Percentiles rank a stretch among this genome's conserved stretches.
phyloP scores from a whole-genome alignment of 1,140 invertebrate genomes.

The Adelges cooleyi region DNA sequence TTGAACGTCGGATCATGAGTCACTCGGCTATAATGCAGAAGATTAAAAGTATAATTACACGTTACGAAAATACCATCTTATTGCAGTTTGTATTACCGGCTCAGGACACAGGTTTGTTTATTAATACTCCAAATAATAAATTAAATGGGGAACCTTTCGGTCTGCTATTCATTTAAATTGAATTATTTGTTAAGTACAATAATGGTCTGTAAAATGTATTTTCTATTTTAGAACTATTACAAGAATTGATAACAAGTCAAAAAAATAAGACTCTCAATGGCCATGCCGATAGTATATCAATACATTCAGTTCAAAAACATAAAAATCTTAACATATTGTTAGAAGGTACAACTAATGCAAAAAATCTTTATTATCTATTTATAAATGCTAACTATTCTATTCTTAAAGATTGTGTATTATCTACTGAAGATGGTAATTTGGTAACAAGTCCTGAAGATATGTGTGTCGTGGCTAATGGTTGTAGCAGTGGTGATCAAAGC shows the following conservation, averaged over 20 bases:
- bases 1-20: background rate
- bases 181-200: no score
- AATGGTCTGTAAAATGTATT: no score
- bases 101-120: background rate
- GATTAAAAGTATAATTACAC: slow-evolving; percentile 4
- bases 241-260: background rate
- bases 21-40: background rate
- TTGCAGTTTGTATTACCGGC: slow-evolving; percentile 2
- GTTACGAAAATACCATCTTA: slow-evolving; percentile 13
- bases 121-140: no score
- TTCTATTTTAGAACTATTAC: slow-evolving; percentile 14
- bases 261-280: background rate
- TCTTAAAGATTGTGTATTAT: background rate
- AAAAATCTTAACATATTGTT: background rate
- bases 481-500: slow-evolving; percentile 44
- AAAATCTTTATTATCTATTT: background rate
- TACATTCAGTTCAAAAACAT: background rate
- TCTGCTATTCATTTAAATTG: no score
- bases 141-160: no score
- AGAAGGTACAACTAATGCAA: background rate
- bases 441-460: background rate
- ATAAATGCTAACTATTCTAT: background rate
- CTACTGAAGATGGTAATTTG: background rate
- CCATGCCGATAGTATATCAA: background rate
- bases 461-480: background rate